These are phyloP conservation scores for Nerophis lumbriciformis DNA, from an alignment of 2,113 vertebrate species.

Conservation along the genomic window DNA sequence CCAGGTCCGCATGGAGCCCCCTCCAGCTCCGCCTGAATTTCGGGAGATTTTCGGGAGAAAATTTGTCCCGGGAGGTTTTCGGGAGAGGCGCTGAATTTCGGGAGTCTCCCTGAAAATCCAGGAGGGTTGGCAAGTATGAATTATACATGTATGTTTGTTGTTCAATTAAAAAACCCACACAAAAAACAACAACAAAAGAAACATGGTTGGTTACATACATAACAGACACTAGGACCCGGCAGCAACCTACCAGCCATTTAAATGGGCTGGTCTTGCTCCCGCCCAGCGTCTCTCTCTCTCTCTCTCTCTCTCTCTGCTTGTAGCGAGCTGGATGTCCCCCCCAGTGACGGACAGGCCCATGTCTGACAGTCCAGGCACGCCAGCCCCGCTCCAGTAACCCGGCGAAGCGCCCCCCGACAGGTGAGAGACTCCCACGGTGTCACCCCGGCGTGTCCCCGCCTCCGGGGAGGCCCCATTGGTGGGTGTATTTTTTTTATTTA, in stretches of 20 bases:
- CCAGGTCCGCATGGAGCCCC: too few relatives aligned
- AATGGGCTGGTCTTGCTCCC: constrained; percentile 59
- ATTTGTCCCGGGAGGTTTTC: too few relatives aligned
- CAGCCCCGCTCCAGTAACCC: constrained; percentile 18
- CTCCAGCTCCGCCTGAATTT: too few relatives aligned
- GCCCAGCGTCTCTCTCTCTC: constrained; percentile 27
- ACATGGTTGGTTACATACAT: not conserved
- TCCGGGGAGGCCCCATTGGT: too few relatives aligned
- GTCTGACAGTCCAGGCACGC: constrained; percentile 53
- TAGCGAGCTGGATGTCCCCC: constrained; percentile 35
- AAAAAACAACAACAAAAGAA: not conserved
- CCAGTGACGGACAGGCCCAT: constrained; percentile 47
- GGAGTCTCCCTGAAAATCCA: too few relatives aligned
- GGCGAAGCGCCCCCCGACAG: constrained; percentile 3
- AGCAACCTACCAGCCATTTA: constrained; percentile 34
- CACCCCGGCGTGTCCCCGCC: not conserved
- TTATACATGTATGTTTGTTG: too few relatives aligned
- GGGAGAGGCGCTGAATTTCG: too few relatives aligned
- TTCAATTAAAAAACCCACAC: too few relatives aligned
- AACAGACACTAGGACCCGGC: constrained; percentile 67
- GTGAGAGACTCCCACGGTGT: constrained; percentile 19
- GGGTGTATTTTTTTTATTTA: not conserved
- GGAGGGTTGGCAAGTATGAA: too few relatives aligned
- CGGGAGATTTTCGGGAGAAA: too few relatives aligned
- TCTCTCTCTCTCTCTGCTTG: constrained; percentile 24